These are phyloP conservation scores for Pogoniulus pusillus DNA, from an alignment of 2,797 vertebrate species.

Conservation along the genomic window DNA sequence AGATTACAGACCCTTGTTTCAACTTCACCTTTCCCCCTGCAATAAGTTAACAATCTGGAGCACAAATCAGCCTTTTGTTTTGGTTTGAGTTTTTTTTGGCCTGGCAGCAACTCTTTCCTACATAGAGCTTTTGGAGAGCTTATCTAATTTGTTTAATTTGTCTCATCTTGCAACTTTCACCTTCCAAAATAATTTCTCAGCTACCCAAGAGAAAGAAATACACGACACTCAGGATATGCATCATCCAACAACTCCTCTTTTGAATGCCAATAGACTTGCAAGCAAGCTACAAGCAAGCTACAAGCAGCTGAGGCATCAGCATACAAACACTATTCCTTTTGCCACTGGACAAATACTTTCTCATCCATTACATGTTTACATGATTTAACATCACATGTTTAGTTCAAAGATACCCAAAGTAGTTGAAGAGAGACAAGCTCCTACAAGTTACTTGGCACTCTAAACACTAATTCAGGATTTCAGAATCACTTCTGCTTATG, in stretches of 20 bases:
- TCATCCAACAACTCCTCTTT: fast-evolving
- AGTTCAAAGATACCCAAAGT: not conserved
- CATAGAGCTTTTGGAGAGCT: not conserved
- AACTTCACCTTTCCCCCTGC: not conserved
- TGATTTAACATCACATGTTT: not conserved
- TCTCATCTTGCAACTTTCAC: not conserved
- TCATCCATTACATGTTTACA: not conserved
- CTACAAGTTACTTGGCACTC: not conserved
- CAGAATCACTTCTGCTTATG: not conserved
- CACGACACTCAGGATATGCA: not conserved
- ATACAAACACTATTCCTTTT: not conserved
- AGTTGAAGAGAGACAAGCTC: not conserved
- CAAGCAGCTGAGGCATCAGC: not conserved
- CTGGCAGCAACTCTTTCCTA: not conserved
- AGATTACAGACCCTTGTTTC: not conserved
- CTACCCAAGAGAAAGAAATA: not conserved
- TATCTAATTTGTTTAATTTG: not conserved
- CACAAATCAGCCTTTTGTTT: not conserved
- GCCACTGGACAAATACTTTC: not conserved
- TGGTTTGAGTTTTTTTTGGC: not conserved
- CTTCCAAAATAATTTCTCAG: not conserved
- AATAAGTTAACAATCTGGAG: not conserved
- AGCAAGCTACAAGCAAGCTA: not conserved
- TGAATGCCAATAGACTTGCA: not conserved
- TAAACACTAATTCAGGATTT: not conserved